Conservation (phyloP, 2,797 vertebrate species). For the Sebastolobus altivelis region DNA sequence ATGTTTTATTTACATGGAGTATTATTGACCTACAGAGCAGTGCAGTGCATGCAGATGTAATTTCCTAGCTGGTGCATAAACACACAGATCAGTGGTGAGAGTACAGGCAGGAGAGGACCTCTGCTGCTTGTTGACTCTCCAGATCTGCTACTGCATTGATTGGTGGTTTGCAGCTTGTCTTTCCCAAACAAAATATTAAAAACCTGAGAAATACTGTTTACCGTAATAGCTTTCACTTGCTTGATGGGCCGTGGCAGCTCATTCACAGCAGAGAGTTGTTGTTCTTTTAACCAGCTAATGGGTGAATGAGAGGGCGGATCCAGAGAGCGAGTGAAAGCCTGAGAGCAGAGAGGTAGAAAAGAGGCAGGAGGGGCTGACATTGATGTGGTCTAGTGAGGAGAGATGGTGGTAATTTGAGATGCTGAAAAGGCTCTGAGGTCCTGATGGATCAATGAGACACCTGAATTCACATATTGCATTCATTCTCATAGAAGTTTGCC, state of each 20-base stretch:
- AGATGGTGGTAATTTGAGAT: slow-evolving; percentile 72
- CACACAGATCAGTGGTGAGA: slow-evolving; percentile 12
- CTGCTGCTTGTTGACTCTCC: slow-evolving; percentile 49
- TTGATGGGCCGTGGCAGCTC: slow-evolving; percentile 14
- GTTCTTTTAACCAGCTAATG: slow-evolving; percentile 27
- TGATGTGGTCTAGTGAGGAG: slow-evolving; percentile 58
- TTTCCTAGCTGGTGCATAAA: slow-evolving; percentile 28
- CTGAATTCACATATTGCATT: slow-evolving; percentile 65
- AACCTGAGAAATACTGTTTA: slow-evolving; percentile 31
- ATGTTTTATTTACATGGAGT: slow-evolving; percentile 18
- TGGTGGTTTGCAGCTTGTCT: slow-evolving; percentile 30
- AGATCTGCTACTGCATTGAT: slow-evolving; percentile 59
- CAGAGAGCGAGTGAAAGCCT: slow-evolving; percentile 27
- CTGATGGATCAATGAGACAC: slow-evolving; percentile 74
- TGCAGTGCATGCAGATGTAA: slow-evolving; percentile 42
- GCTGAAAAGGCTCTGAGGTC: slow-evolving; percentile 65
- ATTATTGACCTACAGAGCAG: slow-evolving; percentile 30
- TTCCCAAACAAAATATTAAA: slow-evolving; percentile 26
- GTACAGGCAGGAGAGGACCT: slow-evolving; percentile 17
- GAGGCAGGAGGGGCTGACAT: slow-evolving; percentile 38
- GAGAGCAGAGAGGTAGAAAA: slow-evolving; percentile 21
- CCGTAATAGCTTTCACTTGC: slow-evolving; percentile 15
- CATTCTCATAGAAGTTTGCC: slow-evolving; percentile 61
- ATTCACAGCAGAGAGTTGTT: slow-evolving; percentile 16
- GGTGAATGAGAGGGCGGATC: slow-evolving; percentile 36